Evolutionary conservation across 2,113 vertebrate species (phyloP), one percentile per base, ranked within the genome.

Genomic region (Calidris pugnax): DNA sequence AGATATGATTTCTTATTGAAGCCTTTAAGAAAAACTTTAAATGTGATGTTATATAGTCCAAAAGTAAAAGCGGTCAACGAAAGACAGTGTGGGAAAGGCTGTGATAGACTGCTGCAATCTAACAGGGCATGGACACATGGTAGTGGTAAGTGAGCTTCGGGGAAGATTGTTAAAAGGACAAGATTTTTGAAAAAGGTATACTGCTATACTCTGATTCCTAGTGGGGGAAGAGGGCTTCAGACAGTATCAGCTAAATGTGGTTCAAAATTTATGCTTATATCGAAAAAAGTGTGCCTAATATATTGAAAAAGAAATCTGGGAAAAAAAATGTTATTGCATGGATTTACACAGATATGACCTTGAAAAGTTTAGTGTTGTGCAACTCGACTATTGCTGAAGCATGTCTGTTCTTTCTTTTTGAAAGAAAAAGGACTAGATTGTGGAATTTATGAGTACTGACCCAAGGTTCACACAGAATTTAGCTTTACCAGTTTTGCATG

Each of bases 81-180:
- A 50, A 63, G 27, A 15, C 1, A 28, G 4, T 2, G 24, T 22
- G 30, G 47, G 17, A 55, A 83, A 67, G 37, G 24, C 23, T 59
- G 33, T 30, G 35, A 11, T 33, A 63, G 50, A 37, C 7, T 74
- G 18, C 2, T 51, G 56, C 10, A 56, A 63, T 39, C n/a, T n/a
- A 63, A 35, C 15, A 50, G 27, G 64, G 18, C 48, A 86, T 7
- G 20, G 26, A 45, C 30, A 75, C 14, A 4, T 2, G 13, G 8
- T 0, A 55, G 14, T 3, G 10, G 7, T 11, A 39, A 0, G 3
- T n/a, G 33, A 56, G 39, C 2, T 51, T 41, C 37, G 37, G 15
- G 56, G 26, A 18, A 5, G 10, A n/a, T 12, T 55, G 10, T 4
- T 83, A 20, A 83, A 91, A 76, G 14, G 28, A 39, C 4, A 72